phyloP scores from a whole-genome alignment of 2,888 invertebrate species.

The Nephrotoma appendiculata region DNA sequence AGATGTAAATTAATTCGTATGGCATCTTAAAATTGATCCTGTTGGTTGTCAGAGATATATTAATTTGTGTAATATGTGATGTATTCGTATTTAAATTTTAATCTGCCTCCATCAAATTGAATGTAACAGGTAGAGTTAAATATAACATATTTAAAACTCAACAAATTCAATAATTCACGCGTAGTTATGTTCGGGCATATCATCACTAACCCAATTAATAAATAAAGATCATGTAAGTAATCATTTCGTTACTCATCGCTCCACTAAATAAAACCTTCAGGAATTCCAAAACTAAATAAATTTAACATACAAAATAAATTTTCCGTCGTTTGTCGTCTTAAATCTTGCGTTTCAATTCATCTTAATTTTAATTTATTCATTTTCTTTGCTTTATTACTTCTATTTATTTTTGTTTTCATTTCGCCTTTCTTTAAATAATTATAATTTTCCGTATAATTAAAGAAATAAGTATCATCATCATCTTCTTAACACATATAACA shows the following conservation, averaged over 20 bases:
- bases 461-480: not conserved
- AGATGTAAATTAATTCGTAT: no score
- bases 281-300: not conserved
- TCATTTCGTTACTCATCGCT: not conserved
- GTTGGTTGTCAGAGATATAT: no score
- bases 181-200: not conserved
- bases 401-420: not conserved
- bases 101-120: no score
- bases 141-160: no score
- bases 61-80: no score
- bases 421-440: not conserved
- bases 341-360: not conserved
- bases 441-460: not conserved
- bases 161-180: not conserved
- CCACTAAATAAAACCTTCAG: not conserved
- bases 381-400: not conserved
- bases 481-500: not conserved
- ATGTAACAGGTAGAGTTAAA: no score
- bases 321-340: not conserved
- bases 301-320: not conserved
- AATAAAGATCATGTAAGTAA: not conserved
- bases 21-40: no score
- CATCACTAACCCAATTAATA: not conserved
- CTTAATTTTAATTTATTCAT: not conserved
- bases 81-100: no score